Conservation (phyloP, 2,797 vertebrate species). For the Phaenicophaeus curvirostris region DNA sequence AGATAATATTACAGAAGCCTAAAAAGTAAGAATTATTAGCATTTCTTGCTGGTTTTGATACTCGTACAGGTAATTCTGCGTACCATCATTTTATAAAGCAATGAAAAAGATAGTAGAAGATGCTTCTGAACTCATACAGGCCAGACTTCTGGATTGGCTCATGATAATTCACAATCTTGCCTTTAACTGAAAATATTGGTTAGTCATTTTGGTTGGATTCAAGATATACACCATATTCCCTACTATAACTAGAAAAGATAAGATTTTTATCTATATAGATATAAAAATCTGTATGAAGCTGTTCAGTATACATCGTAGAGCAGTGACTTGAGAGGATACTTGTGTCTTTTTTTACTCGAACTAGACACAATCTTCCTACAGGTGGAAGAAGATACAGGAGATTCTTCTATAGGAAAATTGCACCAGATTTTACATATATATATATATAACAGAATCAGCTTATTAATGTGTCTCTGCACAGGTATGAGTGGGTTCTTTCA, state of each 20-base stretch:
- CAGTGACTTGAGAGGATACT: not conserved
- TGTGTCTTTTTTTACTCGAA: not conserved
- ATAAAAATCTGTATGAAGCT: not conserved
- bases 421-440: not conserved
- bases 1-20: not conserved
- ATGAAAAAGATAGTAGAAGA: not conserved
- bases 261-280: no score
- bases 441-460: not conserved
- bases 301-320: not conserved
- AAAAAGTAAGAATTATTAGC: not conserved
- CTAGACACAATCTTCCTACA: not conserved
- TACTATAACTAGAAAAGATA: not conserved
- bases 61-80: not conserved
- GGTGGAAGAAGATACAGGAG: not conserved
- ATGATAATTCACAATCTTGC: not conserved
- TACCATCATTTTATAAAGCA: not conserved
- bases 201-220: not conserved
- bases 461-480: not conserved
- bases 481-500: not conserved
- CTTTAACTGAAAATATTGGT: not conserved
- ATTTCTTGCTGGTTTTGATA: not conserved
- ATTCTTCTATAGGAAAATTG: not conserved
- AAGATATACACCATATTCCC: not conserved
- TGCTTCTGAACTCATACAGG: not conserved
- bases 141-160: not conserved